A percentile compares a stretch with the other conserved stretches of the same genome.
These are phyloP conservation scores for Eledona agricola DNA, from an alignment of 2,888 invertebrate species.

Conservation along the genomic window DNA sequence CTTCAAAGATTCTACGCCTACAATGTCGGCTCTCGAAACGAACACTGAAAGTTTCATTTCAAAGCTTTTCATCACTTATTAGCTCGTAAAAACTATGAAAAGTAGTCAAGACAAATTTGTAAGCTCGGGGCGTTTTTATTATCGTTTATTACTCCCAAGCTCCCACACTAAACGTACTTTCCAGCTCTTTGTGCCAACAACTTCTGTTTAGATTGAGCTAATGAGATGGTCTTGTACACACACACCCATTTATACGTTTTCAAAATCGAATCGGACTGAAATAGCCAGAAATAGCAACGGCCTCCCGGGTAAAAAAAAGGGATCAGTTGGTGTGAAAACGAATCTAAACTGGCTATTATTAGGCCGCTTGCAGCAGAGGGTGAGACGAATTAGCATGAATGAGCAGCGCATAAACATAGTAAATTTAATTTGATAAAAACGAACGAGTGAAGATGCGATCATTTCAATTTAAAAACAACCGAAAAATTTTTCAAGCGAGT, in stretches of 20 bases:
- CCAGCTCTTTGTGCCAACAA: constrained; percentile 15
- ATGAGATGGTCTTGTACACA: constrained; percentile 24
- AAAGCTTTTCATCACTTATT: constrained; percentile 42
- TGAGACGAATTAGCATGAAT: constrained; percentile 23
- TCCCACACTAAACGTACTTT: constrained; percentile 15
- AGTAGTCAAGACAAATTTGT: constrained; percentile 40
- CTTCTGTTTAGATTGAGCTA: constrained; percentile 26
- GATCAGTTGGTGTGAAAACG: constrained; percentile 24
- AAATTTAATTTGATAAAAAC: constrained; percentile 24
- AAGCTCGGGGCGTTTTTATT: constrained; percentile 27
- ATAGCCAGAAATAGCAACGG: background rate
- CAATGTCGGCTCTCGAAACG: constrained; percentile 35
- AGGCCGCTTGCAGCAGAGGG: constrained; percentile 12
- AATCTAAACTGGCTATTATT: constrained; percentile 21
- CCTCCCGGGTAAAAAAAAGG: constrained; percentile 11
- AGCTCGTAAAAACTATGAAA: constrained; percentile 41
- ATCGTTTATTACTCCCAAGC: constrained; percentile 20
- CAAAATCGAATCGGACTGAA: no score
- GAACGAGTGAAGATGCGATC: constrained; percentile 22
- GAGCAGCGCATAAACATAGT: constrained; percentile 20
- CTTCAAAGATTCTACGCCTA: constrained; percentile 45
- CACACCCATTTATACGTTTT: constrained; percentile 23
- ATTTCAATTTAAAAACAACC: constrained; percentile 33
- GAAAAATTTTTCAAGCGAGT: constrained; percentile 15
- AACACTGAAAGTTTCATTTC: constrained; percentile 39